phyloP scores from a whole-genome alignment of 2,797 vertebrate genomes.

The Lepus oiostolus region DNA sequence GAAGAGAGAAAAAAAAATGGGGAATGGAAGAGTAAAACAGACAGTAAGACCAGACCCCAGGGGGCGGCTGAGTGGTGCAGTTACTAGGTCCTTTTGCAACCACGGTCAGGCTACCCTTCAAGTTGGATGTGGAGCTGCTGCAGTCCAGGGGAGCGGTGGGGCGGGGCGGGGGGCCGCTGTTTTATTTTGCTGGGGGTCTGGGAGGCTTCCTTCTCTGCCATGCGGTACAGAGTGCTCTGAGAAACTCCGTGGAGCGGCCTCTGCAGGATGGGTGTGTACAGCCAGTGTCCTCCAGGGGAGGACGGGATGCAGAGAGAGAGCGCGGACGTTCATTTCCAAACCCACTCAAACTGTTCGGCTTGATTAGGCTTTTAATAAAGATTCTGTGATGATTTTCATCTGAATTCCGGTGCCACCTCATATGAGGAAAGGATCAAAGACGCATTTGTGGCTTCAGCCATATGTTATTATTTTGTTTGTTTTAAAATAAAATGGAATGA shows the following conservation, averaged over 20 bases:
- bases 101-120: constrained; percentile 73
- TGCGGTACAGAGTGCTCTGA: neutral
- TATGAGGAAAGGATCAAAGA: constrained; percentile 76
- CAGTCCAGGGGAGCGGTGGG: constrained; percentile 32
- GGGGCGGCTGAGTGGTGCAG: neutral
- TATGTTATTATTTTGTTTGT: constrained; percentile 83
- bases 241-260: constrained; percentile 52
- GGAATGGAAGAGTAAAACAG: neutral
- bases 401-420: constrained; percentile 66
- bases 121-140: constrained; percentile 56
- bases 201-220: constrained; percentile 53
- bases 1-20: constrained; percentile 11
- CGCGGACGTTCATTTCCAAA: constrained; percentile 67
- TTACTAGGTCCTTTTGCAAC: constrained; percentile 44
- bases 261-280: neutral
- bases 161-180: constrained; percentile 57
- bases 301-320: constrained; percentile 44
- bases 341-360: constrained; percentile 72
- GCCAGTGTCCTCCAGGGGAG: constrained; percentile 55
- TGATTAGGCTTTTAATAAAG: constrained; percentile 80
- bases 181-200: constrained; percentile 64
- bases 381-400: constrained; percentile 69
- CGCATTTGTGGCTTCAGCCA: constrained; percentile 74
- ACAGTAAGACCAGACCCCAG: neutral
- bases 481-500: constrained; percentile 85